Conservation (phyloP, 2,888 invertebrate genomes). For the Lepetodrilus schrolli region DNA sequence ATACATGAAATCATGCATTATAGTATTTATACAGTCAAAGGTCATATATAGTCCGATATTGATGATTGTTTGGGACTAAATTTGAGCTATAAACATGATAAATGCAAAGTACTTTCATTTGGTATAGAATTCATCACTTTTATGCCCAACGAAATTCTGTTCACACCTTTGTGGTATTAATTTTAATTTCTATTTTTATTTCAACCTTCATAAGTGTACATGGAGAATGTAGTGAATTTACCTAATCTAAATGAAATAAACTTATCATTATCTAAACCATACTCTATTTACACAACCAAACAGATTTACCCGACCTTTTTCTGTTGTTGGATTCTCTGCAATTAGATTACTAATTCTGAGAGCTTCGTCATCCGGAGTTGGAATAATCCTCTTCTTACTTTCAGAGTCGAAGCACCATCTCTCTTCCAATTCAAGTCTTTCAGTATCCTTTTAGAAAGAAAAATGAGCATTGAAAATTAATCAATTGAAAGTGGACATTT, state of each 20-base stretch:
- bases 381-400: constrained; percentile 27
- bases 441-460: constrained; percentile 34
- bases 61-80: too few species aligned
- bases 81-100: too few species aligned
- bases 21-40: too few species aligned
- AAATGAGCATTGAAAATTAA: not conserved
- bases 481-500: not conserved
- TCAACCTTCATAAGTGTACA: not conserved
- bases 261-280: too few species aligned
- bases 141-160: too few species aligned
- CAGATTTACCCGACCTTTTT: constrained; percentile 31
- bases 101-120: too few species aligned
- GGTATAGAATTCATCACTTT: too few species aligned
- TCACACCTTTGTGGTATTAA: too few species aligned
- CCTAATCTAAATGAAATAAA: too few species aligned
- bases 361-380: constrained; percentile 32
- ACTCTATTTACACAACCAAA: too few species aligned
- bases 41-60: too few species aligned
- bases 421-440: constrained; percentile 31
- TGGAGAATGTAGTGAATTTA: too few species aligned
- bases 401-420: constrained; percentile 36
- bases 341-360: constrained; percentile 30
- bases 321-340: constrained; percentile 31
- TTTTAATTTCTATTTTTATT: not conserved
- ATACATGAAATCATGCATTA: not conserved